A percentile compares a stretch with the other conserved stretches of the same genome.
These are phyloP conservation scores for Dendroctonus ponderosae DNA, from an alignment of 1,140 invertebrate genomes.

Conservation along the genomic window DNA sequence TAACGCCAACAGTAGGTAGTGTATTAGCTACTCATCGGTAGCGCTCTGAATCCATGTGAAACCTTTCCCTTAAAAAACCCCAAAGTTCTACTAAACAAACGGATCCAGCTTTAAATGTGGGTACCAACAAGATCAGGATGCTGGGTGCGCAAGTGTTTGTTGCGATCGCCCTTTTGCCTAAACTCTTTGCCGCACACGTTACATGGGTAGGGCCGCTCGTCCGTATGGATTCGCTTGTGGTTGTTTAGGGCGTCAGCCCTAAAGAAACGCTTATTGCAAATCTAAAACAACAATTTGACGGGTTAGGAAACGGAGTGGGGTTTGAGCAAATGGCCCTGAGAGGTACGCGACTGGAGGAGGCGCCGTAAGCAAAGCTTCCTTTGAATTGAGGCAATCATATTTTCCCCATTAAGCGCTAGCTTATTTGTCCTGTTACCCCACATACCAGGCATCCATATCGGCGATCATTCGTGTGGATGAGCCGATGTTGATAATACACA, in stretches of 20 bases:
- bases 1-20: no score
- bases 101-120: neutral
- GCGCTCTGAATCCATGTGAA: no score
- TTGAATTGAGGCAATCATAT: neutral
- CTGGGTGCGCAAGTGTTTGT: slow-evolving; percentile 60
- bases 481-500: slow-evolving; percentile 69
- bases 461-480: slow-evolving; percentile 78
- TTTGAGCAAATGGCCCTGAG: no score
- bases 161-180: slow-evolving; percentile 60
- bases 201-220: slow-evolving; percentile 68
- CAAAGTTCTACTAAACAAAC: no score
- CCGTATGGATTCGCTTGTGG: slow-evolving; percentile 65
- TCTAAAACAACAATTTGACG: slow-evolving; percentile 35
- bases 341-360: no score
- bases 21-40: no score
- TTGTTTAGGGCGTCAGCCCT: slow-evolving; percentile 59
- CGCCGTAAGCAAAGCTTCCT: neutral
- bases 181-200: slow-evolving; percentile 65
- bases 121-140: slow-evolving; percentile 43
- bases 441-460: slow-evolving; percentile 70
- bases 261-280: slow-evolving; percentile 60
- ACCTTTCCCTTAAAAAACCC: no score
- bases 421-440: no score
- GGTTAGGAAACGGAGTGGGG: no score
- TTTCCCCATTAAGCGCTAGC: no score